Conservation (phyloP, 2,888 invertebrate species). For the Xestia c-nigrum region DNA sequence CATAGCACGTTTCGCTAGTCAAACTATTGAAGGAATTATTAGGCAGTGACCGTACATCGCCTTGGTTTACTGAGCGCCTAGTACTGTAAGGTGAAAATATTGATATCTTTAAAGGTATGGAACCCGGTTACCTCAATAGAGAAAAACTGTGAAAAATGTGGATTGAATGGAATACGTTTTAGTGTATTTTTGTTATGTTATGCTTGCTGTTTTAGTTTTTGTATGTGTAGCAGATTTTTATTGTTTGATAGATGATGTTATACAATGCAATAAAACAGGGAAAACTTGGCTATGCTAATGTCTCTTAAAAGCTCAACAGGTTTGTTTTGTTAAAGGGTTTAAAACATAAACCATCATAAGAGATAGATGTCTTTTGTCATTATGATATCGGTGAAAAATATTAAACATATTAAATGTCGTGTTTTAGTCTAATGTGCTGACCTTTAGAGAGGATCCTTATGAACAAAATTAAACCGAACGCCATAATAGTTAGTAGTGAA, state of each 20-base stretch:
- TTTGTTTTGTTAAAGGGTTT: slow-evolving; percentile 8
- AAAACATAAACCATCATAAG: not conserved
- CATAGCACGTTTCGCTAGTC: slow-evolving; percentile 37
- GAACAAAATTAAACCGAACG: slow-evolving; percentile 42
- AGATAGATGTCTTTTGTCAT: not conserved
- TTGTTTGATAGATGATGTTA: not conserved
- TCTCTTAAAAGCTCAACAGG: slow-evolving; percentile 41
- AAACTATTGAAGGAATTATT: slow-evolving; percentile 52
- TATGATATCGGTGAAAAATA: not conserved
- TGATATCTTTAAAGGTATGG: slow-evolving; percentile 44
- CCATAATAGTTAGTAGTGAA: slow-evolving; percentile 48
- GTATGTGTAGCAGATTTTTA: too few species aligned
- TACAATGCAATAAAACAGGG: not conserved
- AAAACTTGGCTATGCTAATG: not conserved
- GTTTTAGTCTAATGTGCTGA: not conserved
- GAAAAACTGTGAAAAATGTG: not conserved
- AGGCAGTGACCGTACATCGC: slow-evolving; percentile 40
- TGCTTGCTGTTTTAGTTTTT: not conserved
- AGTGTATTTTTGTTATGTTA: not conserved
- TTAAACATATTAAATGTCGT: not conserved
- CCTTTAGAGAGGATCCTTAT: slow-evolving; percentile 2
- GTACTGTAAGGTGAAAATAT: slow-evolving; percentile 42
- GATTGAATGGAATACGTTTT: slow-evolving; percentile 7
- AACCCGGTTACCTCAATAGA: slow-evolving; percentile 29
- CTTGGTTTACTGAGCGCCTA: slow-evolving; percentile 48